Percentiles rank a stretch among this genome's conserved stretches.
Conservation (phyloP, 2,113 vertebrate genomes). For the Pteronura brasiliensis region DNA sequence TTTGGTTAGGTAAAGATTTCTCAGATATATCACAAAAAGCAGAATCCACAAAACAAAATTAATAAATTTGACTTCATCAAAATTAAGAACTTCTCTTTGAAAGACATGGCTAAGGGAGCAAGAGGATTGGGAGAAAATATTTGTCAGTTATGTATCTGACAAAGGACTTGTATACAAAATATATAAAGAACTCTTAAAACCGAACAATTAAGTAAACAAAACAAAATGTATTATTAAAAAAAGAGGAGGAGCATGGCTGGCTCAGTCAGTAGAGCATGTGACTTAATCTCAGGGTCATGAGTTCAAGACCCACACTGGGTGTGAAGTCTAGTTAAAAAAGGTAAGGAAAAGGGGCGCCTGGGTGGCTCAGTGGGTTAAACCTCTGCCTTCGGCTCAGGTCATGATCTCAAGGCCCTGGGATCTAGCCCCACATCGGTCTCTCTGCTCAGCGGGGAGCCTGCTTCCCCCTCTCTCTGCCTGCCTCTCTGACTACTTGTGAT, state of each 20-base stretch:
- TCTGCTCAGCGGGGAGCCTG: no score
- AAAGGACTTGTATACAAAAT: background rate
- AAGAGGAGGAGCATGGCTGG: background rate
- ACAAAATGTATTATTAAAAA: slow-evolving; percentile 8
- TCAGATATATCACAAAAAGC: background rate
- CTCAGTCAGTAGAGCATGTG: background rate
- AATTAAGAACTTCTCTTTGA: background rate
- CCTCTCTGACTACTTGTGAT: no score
- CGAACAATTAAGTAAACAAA: background rate
- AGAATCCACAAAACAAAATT: background rate
- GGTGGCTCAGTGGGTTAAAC: no score
- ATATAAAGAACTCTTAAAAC: background rate
- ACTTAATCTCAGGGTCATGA: background rate
- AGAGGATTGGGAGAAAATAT: no score
- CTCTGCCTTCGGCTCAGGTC: no score
- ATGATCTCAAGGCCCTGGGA: no score
- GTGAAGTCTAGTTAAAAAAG: background rate
- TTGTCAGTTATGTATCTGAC: no score
- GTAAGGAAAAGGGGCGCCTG: background rate
- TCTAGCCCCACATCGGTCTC: no score
- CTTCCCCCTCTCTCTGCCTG: no score
- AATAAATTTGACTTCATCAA: background rate
- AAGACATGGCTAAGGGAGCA: background rate
- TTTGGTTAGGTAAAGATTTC: background rate
- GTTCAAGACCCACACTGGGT: background rate